Conservation (phyloP, 2,888 invertebrate genomes). For the Leucophora obtusa region DNA sequence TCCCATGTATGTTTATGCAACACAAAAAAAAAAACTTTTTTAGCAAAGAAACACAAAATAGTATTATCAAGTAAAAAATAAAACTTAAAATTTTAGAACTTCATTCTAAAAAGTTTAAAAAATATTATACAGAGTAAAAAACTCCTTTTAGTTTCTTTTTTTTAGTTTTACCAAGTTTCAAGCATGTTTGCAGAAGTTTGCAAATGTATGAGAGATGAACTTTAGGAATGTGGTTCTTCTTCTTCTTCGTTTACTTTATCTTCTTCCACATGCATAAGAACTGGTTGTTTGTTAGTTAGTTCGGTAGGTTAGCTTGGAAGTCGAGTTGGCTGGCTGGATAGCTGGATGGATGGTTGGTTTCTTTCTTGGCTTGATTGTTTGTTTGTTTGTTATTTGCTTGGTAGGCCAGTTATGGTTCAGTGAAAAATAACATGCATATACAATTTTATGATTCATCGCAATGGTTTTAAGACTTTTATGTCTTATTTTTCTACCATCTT, state of each 20-base stretch:
- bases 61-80: constrained; percentile 45
- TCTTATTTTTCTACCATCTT: constrained; percentile 51
- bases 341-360: not conserved
- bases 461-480: constrained; percentile 57
- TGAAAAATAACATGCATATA: constrained; percentile 56
- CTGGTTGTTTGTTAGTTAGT: constrained; percentile 48
- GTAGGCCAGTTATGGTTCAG: constrained; percentile 41
- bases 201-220: constrained; percentile 56
- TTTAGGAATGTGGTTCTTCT: constrained; percentile 60
- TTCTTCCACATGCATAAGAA: constrained; percentile 45
- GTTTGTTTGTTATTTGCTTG: constrained; percentile 5
- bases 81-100: constrained; percentile 62
- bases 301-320: constrained; percentile 22
- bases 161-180: constrained; percentile 33
- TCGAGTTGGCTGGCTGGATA: constrained; percentile 28
- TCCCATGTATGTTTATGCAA: too few species aligned
- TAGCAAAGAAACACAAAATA: constrained; percentile 1
- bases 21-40: not conserved
- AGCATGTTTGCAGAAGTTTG: constrained; percentile 32
- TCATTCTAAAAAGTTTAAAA: constrained; percentile 54
- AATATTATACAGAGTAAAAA: constrained; percentile 32
- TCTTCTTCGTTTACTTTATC: constrained; percentile 46
- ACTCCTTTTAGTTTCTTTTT: constrained; percentile 45
- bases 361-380: not conserved
- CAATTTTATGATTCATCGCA: constrained; percentile 65